Base-by-base conservation (phyloP, 2,113 vertebrate species). In the Hiodon tergisus region DNA sequence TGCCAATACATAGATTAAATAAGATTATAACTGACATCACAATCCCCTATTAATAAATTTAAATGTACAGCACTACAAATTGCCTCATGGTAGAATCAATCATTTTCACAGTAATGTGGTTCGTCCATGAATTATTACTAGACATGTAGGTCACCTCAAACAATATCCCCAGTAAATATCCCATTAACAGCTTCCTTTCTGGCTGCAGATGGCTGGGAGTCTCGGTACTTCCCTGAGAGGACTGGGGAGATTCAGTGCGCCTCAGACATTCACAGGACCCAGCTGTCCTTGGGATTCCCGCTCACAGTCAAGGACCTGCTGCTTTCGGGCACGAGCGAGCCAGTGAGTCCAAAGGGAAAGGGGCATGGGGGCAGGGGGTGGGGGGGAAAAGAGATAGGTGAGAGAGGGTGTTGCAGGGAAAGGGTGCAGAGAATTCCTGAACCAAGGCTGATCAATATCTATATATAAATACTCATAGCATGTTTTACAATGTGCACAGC, bases 231-330 rank as follows among this genome's bases (percentile, higher is more conserved):
- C 52, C 79, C 85, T 0, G 88, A 91, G 60, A 88, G 85, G 75
- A 48, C 78, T 70, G 80, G 82, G 79, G 83, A 79, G 50, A 14
- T 62, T 65, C 83, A 0, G 6, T 81, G 72, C 31, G 31, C 31
- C 31, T 31, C 31, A 31, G 31, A 31, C 31, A 31, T 54, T 57
- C 79, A 69, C 9, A 71, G 53, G 13, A 14, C 0, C 62, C 78
- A 0, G 3, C 77, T 17, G 13, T 71, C 0, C 54, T 80, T 81
- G 50, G 78, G 62, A 71, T 79, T 91, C 81, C 69, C 83, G 1
- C 91, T 95, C 77, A 95, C 94, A 0, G 93, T 98, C 55, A 98
- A 97, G 78, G 95, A 98, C 58, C 90, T 98, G 55, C 89, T 98
- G 63, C 91, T 98, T 2, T 93, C 94, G 0, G 89, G 89, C 77